These are phyloP conservation scores for Pholis gunnellus DNA, from an alignment of 2,113 vertebrate genomes.

Conservation along the genomic window DNA sequence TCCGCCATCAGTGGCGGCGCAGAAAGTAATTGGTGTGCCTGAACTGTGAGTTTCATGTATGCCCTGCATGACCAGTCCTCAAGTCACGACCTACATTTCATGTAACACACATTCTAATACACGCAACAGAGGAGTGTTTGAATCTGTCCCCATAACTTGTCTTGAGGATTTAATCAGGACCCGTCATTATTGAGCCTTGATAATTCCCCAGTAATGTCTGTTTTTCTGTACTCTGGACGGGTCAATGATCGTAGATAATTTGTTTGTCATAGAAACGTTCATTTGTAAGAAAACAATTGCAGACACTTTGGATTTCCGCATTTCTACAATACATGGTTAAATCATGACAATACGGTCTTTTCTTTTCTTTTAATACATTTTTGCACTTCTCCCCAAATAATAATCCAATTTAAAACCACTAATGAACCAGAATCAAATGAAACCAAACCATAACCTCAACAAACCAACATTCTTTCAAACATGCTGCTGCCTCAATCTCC, in stretches of 20 bases:
- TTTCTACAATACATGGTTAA: background rate
- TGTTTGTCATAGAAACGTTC: background rate
- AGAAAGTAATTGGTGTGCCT: background rate
- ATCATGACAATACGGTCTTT: too few relatives aligned
- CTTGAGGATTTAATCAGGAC: background rate
- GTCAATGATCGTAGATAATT: background rate
- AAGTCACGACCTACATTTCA: slow-evolving; percentile 34
- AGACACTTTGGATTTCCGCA: background rate
- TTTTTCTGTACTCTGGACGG: background rate
- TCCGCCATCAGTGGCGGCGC: background rate
- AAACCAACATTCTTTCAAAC: background rate
- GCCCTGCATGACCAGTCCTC: background rate
- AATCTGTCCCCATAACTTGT: background rate
- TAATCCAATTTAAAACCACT: background rate
- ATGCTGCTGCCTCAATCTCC: too few relatives aligned
- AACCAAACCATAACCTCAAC: background rate
- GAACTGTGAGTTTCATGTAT: background rate
- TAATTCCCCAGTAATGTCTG: background rate
- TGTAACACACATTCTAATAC: background rate
- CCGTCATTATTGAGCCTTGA: background rate
- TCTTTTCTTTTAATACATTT: background rate
- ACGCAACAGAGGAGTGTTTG: slow-evolving; percentile 1
- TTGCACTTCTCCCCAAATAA: background rate
- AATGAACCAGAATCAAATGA: background rate
- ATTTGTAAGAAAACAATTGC: background rate